Evolutionary conservation across 1,140 invertebrate genomes (phyloP).

Genomic region (Lordiphosa clarofinis): DNA sequence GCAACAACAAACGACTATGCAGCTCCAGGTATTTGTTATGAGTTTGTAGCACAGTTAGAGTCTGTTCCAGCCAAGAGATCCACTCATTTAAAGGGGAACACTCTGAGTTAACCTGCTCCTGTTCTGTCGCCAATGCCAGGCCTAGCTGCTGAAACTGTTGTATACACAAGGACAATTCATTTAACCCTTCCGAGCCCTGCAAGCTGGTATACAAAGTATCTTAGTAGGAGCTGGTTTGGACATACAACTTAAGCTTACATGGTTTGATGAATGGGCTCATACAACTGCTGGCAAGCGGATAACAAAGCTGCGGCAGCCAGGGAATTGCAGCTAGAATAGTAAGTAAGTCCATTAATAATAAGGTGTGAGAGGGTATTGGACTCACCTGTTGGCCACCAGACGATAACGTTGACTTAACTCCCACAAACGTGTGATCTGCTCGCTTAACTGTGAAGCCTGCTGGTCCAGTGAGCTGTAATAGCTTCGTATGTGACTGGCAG

Average conservation of each 20-base stretch:
- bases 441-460: constrained; percentile 5
- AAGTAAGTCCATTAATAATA: too few species aligned
- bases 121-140: constrained; percentile 2
- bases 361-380: neutral
- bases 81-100: constrained; percentile 5
- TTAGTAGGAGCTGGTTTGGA: too few species aligned
- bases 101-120: neutral
- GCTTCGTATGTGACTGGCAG: constrained; percentile 10
- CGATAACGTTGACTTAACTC: constrained; percentile 39
- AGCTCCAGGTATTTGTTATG: constrained; percentile 36
- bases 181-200: neutral
- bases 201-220: constrained; percentile 4
- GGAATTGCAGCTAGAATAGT: constrained; percentile 2
- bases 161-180: constrained; percentile 8
- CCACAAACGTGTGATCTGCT: constrained; percentile 31
- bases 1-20: constrained; percentile 9
- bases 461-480: constrained; percentile 10
- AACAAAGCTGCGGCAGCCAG: constrained; percentile 22
- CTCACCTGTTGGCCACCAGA: constrained; percentile 39
- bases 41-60: constrained; percentile 22
- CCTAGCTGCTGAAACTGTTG: constrained; percentile 10
- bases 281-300: constrained; percentile 17
- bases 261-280: constrained; percentile 8
- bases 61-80: constrained; percentile 13
- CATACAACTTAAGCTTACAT: constrained; percentile 19